Evolutionary conservation across 2,797 vertebrate species (phyloP), one percentile per base, ranked within the genome.

Genomic region (Poeciliopsis gracilis): DNA sequence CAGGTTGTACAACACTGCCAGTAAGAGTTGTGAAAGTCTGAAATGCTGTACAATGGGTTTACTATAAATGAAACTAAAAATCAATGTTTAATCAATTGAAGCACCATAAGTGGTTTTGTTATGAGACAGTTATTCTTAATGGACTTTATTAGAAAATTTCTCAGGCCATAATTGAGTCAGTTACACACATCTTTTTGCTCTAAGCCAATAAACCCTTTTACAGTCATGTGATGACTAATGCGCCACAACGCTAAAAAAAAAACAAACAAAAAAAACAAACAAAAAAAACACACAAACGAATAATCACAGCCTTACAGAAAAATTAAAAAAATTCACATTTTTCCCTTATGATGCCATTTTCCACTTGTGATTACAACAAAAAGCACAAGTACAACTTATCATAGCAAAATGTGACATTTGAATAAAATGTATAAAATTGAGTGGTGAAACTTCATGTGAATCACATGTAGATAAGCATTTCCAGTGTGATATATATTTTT

Each of bases 221-320:
- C 74, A 81, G 76, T 86, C 66, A 84, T 67, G 72, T 11, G 7
- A 74, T 70, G 66, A 72, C 77, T 82, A 82, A 82, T n/a, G 84
- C 81, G 90, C 86, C 87, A 79, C 93, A 93, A 94, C 95, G 93
- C 95, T 94, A 2, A 43, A 11, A 10, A 43, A 11, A 11, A 43
- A 43, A 61, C 43, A 30, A 81, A 78, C 73, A 75, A 43, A 10
- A 1, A 43, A 43, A 43, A 0, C 10, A 11, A 10, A 43, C 10
- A 10, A 43, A 43, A 61, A 46, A 30, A 81, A 80, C 75, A 75
- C 82, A 63, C 63, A 67, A 67, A 41, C 5, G 20, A 38, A 67
- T 25, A 11, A 67, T 41, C 8, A 25, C 12, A 41, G 10, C 61
- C 16, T 63, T 38, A 67, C 4, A 41, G 20, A 67, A 67, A 66